phyloP scores from a whole-genome alignment of 2,797 vertebrate genomes.

The Pangasius krempfi region DNA sequence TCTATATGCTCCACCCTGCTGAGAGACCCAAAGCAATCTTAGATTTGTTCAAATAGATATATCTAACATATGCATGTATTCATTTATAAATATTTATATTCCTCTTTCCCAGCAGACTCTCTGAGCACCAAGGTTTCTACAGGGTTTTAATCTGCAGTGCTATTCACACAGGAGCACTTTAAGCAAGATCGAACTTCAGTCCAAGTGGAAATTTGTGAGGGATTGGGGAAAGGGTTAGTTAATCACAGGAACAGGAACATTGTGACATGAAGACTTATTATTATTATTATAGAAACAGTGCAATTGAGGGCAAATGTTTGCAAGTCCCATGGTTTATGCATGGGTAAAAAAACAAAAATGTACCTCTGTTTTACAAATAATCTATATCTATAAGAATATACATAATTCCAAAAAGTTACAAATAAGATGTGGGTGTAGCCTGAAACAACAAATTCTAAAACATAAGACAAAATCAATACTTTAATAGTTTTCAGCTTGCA shows the following conservation, averaged over 20 bases:
- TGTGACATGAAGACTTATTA: neutral
- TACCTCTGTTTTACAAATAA: neutral
- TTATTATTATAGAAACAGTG: neutral
- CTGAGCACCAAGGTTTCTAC: constrained; percentile 32
- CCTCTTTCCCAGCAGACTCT: neutral
- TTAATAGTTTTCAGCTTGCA: neutral
- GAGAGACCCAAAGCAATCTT: constrained; percentile 21
- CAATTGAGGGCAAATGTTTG: neutral
- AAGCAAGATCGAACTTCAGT: neutral
- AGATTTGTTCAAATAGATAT: constrained; percentile 44
- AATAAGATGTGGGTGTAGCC: neutral
- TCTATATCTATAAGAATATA: neutral
- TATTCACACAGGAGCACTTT: constrained; percentile 15
- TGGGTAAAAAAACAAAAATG: neutral
- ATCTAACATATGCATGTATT: constrained; percentile 58
- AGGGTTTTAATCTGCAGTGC: constrained; percentile 41
- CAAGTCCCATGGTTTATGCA: neutral
- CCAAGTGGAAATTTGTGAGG: constrained; percentile 1
- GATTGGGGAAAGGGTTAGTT: constrained; percentile 7
- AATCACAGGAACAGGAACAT: constrained; percentile 6
- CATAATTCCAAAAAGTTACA: neutral
- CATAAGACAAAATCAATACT: neutral
- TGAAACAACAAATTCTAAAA: neutral
- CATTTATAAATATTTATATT: constrained; percentile 58
- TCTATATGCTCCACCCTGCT: constrained; percentile 10